phyloP scores from a whole-genome alignment of 1,140 invertebrate genomes.

The Pristionchus pacificus region DNA sequence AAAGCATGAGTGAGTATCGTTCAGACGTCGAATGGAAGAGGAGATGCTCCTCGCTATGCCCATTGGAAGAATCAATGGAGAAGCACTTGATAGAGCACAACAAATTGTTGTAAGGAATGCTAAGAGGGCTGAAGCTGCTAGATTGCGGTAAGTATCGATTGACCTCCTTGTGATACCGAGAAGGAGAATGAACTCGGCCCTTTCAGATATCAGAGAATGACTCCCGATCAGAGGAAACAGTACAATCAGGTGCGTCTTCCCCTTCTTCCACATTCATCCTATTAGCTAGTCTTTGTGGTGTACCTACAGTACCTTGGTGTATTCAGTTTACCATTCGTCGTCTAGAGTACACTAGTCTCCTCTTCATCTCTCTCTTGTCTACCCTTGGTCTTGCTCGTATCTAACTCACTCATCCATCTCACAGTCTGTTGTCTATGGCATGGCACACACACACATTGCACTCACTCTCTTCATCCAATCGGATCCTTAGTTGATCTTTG shows the following conservation, averaged over 20 bases:
- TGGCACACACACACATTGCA: too few species aligned
- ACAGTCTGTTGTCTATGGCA: too few species aligned
- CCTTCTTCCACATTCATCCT: not conserved
- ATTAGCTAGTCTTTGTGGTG: too few species aligned
- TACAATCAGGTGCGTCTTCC: not conserved
- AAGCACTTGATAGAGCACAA: conserved; percentile 35
- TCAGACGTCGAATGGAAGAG: conserved; percentile 18
- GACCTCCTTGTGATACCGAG: not conserved
- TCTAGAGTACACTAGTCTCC: too few species aligned
- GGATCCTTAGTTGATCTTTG: too few species aligned
- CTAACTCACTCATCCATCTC: too few species aligned
- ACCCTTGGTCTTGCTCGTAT: too few species aligned
- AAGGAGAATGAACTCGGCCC: conserved; percentile 3
- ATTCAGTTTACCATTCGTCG: too few species aligned
- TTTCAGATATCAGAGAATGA: conserved; percentile 34
- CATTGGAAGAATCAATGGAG: conserved; percentile 36
- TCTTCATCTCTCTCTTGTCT: too few species aligned
- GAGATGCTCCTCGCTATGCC: conserved; percentile 41
- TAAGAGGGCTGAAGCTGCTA: conserved; percentile 35
- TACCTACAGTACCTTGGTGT: too few species aligned
- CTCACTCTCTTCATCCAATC: too few species aligned
- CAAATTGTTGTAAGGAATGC: conserved; percentile 38
- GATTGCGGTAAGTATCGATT: conserved; percentile 19
- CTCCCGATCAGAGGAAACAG: conserved; percentile 34
- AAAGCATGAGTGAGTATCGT: too few species aligned